Conservation (phyloP, 2,113 vertebrate genomes). For the Isurus oxyrinchus region DNA sequence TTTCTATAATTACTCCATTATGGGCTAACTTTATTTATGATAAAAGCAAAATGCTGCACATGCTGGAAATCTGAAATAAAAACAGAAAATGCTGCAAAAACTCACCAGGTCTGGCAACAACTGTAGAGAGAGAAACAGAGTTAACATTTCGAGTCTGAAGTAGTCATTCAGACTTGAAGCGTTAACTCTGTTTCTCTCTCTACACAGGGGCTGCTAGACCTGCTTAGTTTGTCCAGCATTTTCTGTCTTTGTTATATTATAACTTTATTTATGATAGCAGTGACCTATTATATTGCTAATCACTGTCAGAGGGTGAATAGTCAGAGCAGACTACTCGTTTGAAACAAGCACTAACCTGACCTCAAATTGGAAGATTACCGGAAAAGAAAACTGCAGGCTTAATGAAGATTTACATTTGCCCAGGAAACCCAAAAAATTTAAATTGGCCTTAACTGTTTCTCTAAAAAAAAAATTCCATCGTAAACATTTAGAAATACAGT, state of each 20-base stretch:
- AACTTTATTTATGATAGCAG: background rate
- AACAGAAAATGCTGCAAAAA: no score
- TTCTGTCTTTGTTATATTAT: no score
- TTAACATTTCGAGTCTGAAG: no score
- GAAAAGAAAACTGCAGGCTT: conserved; percentile 2
- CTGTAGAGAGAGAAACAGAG: no score
- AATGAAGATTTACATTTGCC: background rate
- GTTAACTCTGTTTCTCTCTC: no score
- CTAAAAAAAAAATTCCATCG: background rate
- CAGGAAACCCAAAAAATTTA: conserved; percentile 20
- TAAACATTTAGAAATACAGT: conserved; percentile 19
- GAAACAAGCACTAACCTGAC: background rate
- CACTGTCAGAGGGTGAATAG: background rate
- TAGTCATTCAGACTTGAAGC: no score
- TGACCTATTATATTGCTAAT: background rate
- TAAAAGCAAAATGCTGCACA: background rate
- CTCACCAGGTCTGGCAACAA: no score
- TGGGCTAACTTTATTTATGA: background rate
- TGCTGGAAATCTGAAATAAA: no score
- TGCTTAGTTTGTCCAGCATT: no score
- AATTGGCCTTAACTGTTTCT: conserved; percentile 14
- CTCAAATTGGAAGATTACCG: background rate
- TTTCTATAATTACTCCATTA: background rate
- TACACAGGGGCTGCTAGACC: no score
- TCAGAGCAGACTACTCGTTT: background rate